Base-by-base conservation (phyloP, 2,113 vertebrate species). In the Eulemur rufifrons region DNA sequence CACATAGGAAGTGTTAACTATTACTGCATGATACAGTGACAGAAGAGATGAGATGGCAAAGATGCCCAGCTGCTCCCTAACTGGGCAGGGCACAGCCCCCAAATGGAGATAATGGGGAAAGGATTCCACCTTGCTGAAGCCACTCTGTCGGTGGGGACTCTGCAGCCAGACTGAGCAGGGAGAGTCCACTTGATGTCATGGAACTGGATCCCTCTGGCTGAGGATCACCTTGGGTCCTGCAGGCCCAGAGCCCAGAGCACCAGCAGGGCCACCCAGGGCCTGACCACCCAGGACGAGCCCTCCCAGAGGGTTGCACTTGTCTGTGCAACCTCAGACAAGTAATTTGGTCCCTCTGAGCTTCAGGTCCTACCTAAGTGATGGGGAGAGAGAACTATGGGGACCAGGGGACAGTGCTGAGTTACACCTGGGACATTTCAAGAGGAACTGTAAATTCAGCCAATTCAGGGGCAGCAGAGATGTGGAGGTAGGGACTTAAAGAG, bases 271-370 rank as follows among this genome's bases (percentile, higher is more conserved):
- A 7, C 6, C 12, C 25, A 50, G 37, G 17, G 37, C 34, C 34
- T 37, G 59, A 42, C n/a, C 29, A 21, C 3, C 23, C 11, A 63
- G 86, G 50, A 39, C 0, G 2, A 8, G 3, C 11, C 18, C 37
- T 85, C 63, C 61, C 42, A 29, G 84, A 83, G 39, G 39, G 39
- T 39, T 39, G 39, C 39, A 39, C 39, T 39, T 39, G 39, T 39
- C 78, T 15, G 37, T 20, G 12, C n/a, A 47, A 42, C 45, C 37
- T 64, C 80, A 94, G 32, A 64, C 6, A n/a, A 13, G 59, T 73
- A 54, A 5, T 9, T 37, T 20, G 32, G 25, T 68, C 61, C 27
- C 18, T 50, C 34, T 64, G 80, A 84, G 50, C 68, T 23, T 83
- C 34, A 47, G 47, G 34, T 23, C 66, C n/a, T 86, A 13, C 39